Percentiles rank a stretch among this genome's conserved stretches.
phyloP scores from a whole-genome alignment of 2,113 vertebrate species.

The Pseudonaja textilis region DNA sequence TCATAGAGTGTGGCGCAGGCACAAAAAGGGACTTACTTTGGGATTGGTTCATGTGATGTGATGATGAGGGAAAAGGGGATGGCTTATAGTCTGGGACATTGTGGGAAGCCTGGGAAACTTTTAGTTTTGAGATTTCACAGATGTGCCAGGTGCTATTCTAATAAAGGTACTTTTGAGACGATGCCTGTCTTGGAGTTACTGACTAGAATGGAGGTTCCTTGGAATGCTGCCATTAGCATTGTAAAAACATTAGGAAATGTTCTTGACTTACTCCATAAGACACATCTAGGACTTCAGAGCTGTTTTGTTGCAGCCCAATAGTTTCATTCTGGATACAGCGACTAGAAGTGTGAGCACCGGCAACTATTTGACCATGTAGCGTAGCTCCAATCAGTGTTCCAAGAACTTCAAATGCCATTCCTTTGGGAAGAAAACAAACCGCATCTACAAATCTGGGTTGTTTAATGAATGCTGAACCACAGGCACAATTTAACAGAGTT shows the following conservation, averaged over 20 bases:
- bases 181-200: too few relatives aligned
- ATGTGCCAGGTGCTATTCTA: too few relatives aligned
- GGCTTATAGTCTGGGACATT: too few relatives aligned
- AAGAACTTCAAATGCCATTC: slow-evolving; percentile 91
- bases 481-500: neutral
- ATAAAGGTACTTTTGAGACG: too few relatives aligned
- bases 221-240: neutral
- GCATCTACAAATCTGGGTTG: neutral
- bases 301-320: slow-evolving; percentile 56
- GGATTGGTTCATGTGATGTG: too few relatives aligned
- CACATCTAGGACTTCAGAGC: slow-evolving; percentile 62
- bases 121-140: too few relatives aligned
- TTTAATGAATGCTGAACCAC: neutral
- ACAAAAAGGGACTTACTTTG: too few relatives aligned
- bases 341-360: slow-evolving; percentile 77
- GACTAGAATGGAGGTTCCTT: too few relatives aligned
- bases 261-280: slow-evolving; percentile 70
- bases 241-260: rapidly evolving
- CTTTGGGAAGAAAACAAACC: slow-evolving; percentile 59
- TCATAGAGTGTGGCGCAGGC: too few relatives aligned
- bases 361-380: slow-evolving; percentile 90
- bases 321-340: slow-evolving; percentile 66
- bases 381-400: slow-evolving; percentile 90
- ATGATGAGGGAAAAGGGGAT: too few relatives aligned
- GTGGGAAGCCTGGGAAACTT: too few relatives aligned